Evolutionary conservation across 2,113 vertebrate species (phyloP), one percentile per base, ranked within the genome.

Genomic region (Phocoena phocoena): DNA sequence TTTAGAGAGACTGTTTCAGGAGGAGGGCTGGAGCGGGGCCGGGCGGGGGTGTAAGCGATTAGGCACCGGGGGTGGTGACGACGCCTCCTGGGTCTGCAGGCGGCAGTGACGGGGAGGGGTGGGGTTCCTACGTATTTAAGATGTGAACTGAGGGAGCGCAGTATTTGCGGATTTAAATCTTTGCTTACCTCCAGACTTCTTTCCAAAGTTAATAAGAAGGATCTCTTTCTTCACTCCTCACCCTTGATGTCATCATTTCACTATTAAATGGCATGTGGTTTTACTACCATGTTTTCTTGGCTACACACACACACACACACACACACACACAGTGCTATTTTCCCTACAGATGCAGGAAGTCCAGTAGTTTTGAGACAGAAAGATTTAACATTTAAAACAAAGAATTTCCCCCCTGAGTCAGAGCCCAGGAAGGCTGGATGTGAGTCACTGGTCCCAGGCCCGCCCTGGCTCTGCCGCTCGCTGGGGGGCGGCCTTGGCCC

Each of bases 311-410:
- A 31, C 25, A 71, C 33, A 58, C 0, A 33, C 31, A 18, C 6
- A n/a, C n/a, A 33, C 73, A 53, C 31, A 6, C 2, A 58, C 8
- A n/a, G 7, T 68, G 50, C 14, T 84, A n/a, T 83, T 95, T 89
- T 73, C 44, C 58, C 18, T 47, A 31, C 36, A 76, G 60, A 62
- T 38, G 53, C 77, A 67, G 91, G 81, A 96, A 93, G 81, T 65
- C 71, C 17, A 67, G 15, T n/a, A 62, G 36, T 80, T 82, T 94
- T 90, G 38, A 96, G 87, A 81, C n/a, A 88, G 38, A 95, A 92
- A 96, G 62, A 33, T 47, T 36, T 73, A 71, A 88, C 58, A 93
- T 96, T 90, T 60, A 74, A 83, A 81, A 95, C 63, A 94, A 95
- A 95, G 63, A 55, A 13, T 84, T 84, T 95, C 88, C 67, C n/a